Evolutionary conservation across 2,113 vertebrate species (phyloP), one percentile per base, ranked within the genome.

Genomic region (Burhinus oedicnemus): DNA sequence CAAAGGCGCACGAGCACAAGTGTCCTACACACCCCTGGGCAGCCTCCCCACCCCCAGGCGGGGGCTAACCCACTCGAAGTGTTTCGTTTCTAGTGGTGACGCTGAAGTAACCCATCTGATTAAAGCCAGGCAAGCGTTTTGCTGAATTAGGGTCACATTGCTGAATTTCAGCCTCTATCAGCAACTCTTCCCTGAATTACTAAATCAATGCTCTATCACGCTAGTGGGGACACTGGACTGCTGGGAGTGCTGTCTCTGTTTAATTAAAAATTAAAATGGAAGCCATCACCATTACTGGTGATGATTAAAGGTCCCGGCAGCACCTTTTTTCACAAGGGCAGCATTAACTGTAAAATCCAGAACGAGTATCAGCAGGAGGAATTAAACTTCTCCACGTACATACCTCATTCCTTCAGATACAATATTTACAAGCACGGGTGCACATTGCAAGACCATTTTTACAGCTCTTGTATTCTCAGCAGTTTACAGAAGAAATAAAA

Each of bases 1-100:
- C 2, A 2, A 47, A 47, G 60, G 18, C 8, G 3, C 9, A 1
- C 3, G 45, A 57, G 23, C 36, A 11, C 11, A 5, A 0, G 12
- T 19, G 8, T 5, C 34, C 21, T 15, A 9, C 4, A 1, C 7
- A 5, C 17, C 38, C 36, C 7, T 0, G 12, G 29, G 34, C 17
- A 29, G 29, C 62, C 18, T 29, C 55, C 14, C 6, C 11, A 4
- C n/a, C 64, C n/a, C 34, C 34, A 8, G 54, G 32, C 0, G 1
- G 36, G 36, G 5, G 13, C 44, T 27, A 15, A 52, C 27, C 22
- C 45, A 1, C 23, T 18, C 16, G 1, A 0, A 9, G 11, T 1
- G 11, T n/a, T 80, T 47, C 30, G 0, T 30, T 15, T 17, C 68
- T 26, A 5, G 12, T 9, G 2, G 12, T 0, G 34, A 8, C 5